A percentile compares a stretch with the other conserved stretches of the same genome.
Evolutionary conservation across 2,888 invertebrate species (phyloP).

Genomic region (Deroplatys truncata): DNA sequence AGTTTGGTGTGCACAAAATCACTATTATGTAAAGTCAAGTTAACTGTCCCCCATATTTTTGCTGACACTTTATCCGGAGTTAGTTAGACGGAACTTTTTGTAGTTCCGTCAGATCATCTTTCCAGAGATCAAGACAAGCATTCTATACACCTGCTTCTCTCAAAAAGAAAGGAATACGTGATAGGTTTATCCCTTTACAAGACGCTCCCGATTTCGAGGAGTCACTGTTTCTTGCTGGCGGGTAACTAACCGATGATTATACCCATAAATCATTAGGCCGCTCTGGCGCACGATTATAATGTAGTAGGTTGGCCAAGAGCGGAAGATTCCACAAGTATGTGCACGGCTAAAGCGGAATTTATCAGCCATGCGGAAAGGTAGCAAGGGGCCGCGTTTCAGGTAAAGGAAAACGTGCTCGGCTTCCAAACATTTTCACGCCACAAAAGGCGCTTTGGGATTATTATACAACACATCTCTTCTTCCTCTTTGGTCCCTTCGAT

Average conservation of each 20-base stretch:
- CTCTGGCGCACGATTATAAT: not conserved
- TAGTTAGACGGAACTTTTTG: too few species aligned
- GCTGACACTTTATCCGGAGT: too few species aligned
- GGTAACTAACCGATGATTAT: not conserved
- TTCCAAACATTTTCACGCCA: not conserved
- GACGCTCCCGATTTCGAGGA: not conserved
- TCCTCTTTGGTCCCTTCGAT: not conserved
- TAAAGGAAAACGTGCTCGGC: not conserved
- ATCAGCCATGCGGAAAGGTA: not conserved
- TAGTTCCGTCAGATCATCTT: too few species aligned
- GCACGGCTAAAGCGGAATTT: not conserved
- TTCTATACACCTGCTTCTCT: not conserved
- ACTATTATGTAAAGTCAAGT: too few species aligned
- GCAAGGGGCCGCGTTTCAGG: not conserved
- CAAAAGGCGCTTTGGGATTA: not conserved
- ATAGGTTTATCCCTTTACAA: not conserved
- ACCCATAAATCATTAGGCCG: not conserved
- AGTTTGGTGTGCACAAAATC: too few species aligned
- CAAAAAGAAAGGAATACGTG: not conserved
- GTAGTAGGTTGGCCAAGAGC: not conserved
- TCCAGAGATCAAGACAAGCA: too few species aligned
- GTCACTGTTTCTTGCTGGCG: not conserved
- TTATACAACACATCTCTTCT: not conserved
- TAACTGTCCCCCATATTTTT: too few species aligned
- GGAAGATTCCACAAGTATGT: not conserved